Conservation (phyloP, 2,113 vertebrate species). For the Colossoma macropomum region DNA sequence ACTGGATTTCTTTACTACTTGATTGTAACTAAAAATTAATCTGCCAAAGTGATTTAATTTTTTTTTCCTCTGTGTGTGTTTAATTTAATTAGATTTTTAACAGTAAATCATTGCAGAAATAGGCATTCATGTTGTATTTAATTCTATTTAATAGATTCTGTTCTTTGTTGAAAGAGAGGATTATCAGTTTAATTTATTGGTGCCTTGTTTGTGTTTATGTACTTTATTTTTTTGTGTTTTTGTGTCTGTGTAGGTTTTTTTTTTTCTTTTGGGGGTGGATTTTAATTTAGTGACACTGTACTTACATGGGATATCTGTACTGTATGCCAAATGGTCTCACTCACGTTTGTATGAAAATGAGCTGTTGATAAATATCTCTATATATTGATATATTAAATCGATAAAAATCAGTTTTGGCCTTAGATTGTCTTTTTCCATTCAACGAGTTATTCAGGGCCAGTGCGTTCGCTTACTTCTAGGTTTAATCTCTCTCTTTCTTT, state of each 20-base stretch:
- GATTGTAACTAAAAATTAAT: conserved; percentile 86
- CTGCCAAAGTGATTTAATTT: conserved; percentile 82
- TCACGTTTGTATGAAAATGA: conserved; percentile 85
- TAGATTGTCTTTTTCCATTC: conserved; percentile 11
- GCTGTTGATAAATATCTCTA: conserved; percentile 86
- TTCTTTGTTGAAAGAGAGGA: conserved; percentile 64
- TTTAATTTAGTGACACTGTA: conserved; percentile 75
- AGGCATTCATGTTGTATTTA: conserved; percentile 74
- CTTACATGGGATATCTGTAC: conserved; percentile 82
- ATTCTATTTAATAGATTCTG: conserved; percentile 75
- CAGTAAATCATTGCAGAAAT: conserved; percentile 67
- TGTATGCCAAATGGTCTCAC: conserved; percentile 85
- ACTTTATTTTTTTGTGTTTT: conserved; percentile 68
- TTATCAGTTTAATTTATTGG: conserved; percentile 83
- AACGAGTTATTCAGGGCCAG: not conserved
- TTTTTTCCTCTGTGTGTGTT: conserved; percentile 60
- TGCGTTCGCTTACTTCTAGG: not conserved
- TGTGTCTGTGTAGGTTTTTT: conserved; percentile 63
- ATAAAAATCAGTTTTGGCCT: conserved; percentile 71
- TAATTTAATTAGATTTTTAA: conserved; percentile 73
- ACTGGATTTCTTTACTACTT: conserved; percentile 86
- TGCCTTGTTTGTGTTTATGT: conserved; percentile 84
- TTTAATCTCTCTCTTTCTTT: conserved; percentile 1
- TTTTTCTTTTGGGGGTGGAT: conserved; percentile 30
- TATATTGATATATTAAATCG: conserved; percentile 88